Conservation (phyloP, 2,888 invertebrate species). For the Tridacna gigas region DNA sequence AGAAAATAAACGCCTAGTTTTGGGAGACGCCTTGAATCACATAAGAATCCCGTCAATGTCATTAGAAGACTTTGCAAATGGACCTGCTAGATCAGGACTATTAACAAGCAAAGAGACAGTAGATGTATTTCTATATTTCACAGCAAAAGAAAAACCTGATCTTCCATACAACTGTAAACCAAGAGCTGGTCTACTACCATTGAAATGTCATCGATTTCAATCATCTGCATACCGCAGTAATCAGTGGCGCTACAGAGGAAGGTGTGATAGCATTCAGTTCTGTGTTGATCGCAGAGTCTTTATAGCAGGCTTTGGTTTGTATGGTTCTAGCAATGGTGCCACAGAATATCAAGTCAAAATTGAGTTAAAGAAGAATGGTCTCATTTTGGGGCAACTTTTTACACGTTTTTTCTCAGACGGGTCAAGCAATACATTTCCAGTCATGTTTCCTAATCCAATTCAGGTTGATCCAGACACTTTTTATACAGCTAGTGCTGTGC, state of each 20-base stretch:
- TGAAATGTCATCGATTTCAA: conserved; percentile 97
- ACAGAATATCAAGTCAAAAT: conserved; percentile 98
- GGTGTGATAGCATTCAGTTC: conserved; percentile 98
- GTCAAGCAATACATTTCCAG: conserved; percentile 97
- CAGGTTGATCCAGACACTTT: conserved; percentile 97
- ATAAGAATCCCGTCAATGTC: conserved; percentile 97
- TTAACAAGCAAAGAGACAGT: conserved; percentile 96
- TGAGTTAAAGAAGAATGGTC: conserved; percentile 94
- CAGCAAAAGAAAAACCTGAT: conserved; percentile 93
- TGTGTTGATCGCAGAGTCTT: conserved; percentile 97
- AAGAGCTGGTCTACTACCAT: conserved; percentile 94
- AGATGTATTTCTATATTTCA: conserved; percentile 97
- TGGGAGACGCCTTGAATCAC: conserved; percentile 91
- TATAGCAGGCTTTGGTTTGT: conserved; percentile 97
- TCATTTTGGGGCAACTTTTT: conserved; percentile 94
- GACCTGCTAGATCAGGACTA: conserved; percentile 96
- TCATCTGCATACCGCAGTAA: conserved; percentile 98
- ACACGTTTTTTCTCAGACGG: conserved; percentile 98
- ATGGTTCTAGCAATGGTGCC: conserved; percentile 97
- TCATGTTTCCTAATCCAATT: conserved; percentile 91
- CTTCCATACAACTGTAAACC: conserved; percentile 93
- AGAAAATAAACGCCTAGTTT: conserved; percentile 87
- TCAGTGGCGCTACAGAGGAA: conserved; percentile 98
- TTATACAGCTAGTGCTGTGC: conserved; percentile 97
- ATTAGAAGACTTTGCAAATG: conserved; percentile 96